Base-by-base conservation (phyloP, 2,113 vertebrate species). In the Eurystomus gularis region DNA sequence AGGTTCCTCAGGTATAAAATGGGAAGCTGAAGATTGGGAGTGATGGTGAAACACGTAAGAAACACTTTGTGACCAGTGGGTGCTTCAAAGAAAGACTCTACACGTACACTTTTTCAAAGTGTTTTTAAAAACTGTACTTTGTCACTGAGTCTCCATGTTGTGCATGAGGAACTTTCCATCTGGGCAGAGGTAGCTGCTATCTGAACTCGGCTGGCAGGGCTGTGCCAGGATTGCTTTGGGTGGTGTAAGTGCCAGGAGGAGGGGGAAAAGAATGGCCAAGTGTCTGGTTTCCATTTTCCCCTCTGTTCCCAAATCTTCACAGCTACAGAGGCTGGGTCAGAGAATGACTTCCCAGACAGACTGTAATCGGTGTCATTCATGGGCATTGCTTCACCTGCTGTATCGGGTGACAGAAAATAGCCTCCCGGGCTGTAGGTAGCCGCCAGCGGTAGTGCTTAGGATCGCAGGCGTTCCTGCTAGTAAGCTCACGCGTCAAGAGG, bases 351-450 rank as follows among this genome's bases (percentile, higher is more conserved):
- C 62, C 57, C 77, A 86, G 94, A 64, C 20, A 14, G 85, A 55
- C 37, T 0, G 9, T 79, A 35, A 61, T 93, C 21, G 0, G 57
- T 79, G 89, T 87, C n/a, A 42, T 71, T 85, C 62, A 12, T 40
- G 62, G 70, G 44, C 62, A 71, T 61, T 79, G 95, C 95, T 84
- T 96, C 88, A 96, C 88, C 93, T 96, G 94, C 95, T 61, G 64
- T 91, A 86, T 92, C 18, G 0, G 80, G 80, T 93, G 95, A 64
- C 95, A 89, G 80, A 28, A 76, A 62, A 68, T 1, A 72, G 80
- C 86, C 4, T 3, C 48, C 19, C 0, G 0, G 77, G 65, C 91
- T 57, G 69, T 49, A n/a, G 76, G 88, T 90, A 87, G 65, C 86
- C 9, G 40, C 88, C 83, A 71, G 77, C 25, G 25, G 94, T 79